phyloP scores from a whole-genome alignment of 1,140 invertebrate genomes.

The Vollenhovia emeryi region DNA sequence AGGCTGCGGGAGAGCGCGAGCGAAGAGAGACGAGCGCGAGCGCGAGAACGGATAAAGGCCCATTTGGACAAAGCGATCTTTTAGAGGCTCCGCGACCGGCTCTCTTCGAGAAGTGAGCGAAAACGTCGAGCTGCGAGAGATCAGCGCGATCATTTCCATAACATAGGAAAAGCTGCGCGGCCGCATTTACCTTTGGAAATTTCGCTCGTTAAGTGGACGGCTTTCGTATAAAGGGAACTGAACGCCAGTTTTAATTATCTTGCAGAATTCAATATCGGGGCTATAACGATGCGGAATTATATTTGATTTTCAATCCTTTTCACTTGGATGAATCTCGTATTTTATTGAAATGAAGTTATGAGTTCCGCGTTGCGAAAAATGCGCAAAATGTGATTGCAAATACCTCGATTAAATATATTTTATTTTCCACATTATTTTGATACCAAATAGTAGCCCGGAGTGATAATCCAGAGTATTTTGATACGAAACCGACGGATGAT shows the following conservation, averaged over 20 bases:
- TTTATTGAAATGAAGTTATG: constrained; percentile 39
- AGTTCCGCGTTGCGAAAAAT: constrained; percentile 20
- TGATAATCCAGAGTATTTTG: too few relatives aligned
- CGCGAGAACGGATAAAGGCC: constrained; percentile 36
- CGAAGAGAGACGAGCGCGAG: constrained; percentile 6
- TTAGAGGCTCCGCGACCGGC: not conserved
- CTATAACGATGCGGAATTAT: constrained; percentile 24
- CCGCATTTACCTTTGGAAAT: constrained; percentile 14
- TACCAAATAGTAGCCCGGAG: too few relatives aligned
- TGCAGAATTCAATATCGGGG: constrained; percentile 36
- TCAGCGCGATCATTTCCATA: not conserved
- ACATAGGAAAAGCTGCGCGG: not conserved
- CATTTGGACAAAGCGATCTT: constrained; percentile 41
- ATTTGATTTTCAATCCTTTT: constrained; percentile 48
- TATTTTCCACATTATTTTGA: constrained; percentile 20
- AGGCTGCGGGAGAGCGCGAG: constrained; percentile 38
- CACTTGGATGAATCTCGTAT: not conserved
- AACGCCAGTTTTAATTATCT: constrained; percentile 38
- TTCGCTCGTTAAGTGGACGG: not conserved
- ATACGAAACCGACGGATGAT: not conserved
- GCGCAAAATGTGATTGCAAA: constrained; percentile 11
- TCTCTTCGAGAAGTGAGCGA: not conserved
- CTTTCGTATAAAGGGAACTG: not conserved
- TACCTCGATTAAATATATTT: constrained; percentile 43
- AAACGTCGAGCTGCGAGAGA: not conserved